These are phyloP conservation scores for Stylophora pistillata DNA, from an alignment of 64 coral and sea anemone species.

Conservation along the genomic window DNA sequence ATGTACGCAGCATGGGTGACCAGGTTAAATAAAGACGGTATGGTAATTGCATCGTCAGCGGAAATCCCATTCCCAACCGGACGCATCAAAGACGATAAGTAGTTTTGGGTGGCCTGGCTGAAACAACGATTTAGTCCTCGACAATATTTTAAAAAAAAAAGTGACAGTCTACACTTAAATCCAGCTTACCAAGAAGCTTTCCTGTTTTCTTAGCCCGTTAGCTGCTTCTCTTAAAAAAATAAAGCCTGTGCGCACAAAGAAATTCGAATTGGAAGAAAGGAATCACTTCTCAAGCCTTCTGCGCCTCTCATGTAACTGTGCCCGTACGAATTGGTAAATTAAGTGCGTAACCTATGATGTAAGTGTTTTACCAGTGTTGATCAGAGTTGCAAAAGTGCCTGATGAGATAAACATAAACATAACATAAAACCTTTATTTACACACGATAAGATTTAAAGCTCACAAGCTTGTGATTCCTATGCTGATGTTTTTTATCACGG, in stretches of 20 bases:
- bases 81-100: background rate
- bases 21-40: background rate
- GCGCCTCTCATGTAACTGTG: no score
- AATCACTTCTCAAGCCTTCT: no score
- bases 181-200: background rate
- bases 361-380: no score
- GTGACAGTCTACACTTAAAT: background rate
- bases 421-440: no score
- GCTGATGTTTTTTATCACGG: no score
- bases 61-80: background rate
- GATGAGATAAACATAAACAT: no score
- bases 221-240: background rate
- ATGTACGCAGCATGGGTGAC: background rate
- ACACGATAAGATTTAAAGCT: no score
- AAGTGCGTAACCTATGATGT: no score
- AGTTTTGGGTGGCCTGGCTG: background rate
- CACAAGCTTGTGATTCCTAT: no score
- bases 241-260: background rate
- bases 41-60: background rate
- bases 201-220: conserved; percentile 26
- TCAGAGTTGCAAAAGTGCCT: no score
- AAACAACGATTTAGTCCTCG: background rate
- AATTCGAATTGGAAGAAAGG: background rate
- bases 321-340: no score
- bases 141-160: background rate